phyloP scores from a whole-genome alignment of 2,113 vertebrate species.

The Lophius piscatorius region DNA sequence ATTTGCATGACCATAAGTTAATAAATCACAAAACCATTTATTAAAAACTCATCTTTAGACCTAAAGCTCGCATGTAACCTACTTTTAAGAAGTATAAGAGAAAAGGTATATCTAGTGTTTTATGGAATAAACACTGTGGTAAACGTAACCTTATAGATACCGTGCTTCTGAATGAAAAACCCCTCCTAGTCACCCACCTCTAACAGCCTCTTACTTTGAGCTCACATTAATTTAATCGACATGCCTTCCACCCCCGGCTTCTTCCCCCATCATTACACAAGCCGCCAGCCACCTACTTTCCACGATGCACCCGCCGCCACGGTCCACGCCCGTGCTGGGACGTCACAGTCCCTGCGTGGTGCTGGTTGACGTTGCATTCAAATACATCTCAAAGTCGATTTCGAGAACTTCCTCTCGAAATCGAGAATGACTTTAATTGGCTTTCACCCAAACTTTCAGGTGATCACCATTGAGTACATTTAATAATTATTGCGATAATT shows the following conservation, averaged over 20 bases:
- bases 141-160: background rate
- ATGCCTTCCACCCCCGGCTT: constrained; percentile 43
- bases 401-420: accelerated
- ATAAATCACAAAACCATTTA: constrained; percentile 18
- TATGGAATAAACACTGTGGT: background rate
- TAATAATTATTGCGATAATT: too few species aligned
- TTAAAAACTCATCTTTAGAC: too few species aligned
- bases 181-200: constrained; percentile 12
- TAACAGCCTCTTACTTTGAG: background rate
- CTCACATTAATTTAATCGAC: constrained; percentile 28
- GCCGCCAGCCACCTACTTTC: constrained; percentile 63
- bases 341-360: constrained; percentile 64
- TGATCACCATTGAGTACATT: too few species aligned
- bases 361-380: constrained; percentile 46
- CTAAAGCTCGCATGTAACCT: too few species aligned
- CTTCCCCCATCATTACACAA: constrained; percentile 66
- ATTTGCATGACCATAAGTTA: constrained; percentile 21
- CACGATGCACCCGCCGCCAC: constrained; percentile 57
- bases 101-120: constrained; percentile 41
- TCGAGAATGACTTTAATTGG: too few species aligned
- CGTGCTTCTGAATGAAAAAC: background rate
- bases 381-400: accelerated
- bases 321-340: constrained; percentile 73
- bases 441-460: too few species aligned
- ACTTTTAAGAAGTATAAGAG: background rate